Base-by-base conservation (phyloP, 2,797 vertebrate genomes). In the Semotilus atromaculatus region DNA sequence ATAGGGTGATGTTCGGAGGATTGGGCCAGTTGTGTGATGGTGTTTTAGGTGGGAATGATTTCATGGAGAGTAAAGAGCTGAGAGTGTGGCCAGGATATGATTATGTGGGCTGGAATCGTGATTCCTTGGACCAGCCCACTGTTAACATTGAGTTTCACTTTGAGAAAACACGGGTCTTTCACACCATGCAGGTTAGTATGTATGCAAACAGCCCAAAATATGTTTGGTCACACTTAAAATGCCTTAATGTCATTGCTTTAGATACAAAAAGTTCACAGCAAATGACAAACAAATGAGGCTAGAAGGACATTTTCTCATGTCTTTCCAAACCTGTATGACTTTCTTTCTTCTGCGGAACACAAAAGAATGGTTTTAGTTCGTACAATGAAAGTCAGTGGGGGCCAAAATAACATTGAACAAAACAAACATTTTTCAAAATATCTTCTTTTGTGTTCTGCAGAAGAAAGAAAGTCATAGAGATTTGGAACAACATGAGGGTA, bases 1-100 rank as follows among this genome's bases (percentile, higher is more conserved):
- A 1, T 91, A 98, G 97, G 91, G 87, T 97, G 89, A 95, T 97
- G 88, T 98, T 97, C 0, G 97, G 97, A 11, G 97, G 97, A 4
- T 90, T 99, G 85, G 97, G 97, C 68, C 97, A 99, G 90, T 92
- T 99, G 88, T 94, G 96, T 0, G 97, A 98, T 0, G 97, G 97
- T 0, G 96, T 97, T 78, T 90, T 98, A 80, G 97, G 97, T 1
- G 93, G 96, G 82, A 97, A 99, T 2, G 97, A 99, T 92, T 98
- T 99, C 83, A 86, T 92, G 43, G 87, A 96, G 88, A 97, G 93
- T 23, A 97, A 96, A 55, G 97, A 98, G 92, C 94, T 97, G n/a
- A 94, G 94, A 21, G 97, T 98, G n/a, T 97, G 96, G 97, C 96
- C 97, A 0, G 97, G 97, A 13, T 99, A 98, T 0, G 97, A 99